Base-by-base conservation (phyloP, 1,140 invertebrate genomes). In the Brachionus sp. region DNA sequence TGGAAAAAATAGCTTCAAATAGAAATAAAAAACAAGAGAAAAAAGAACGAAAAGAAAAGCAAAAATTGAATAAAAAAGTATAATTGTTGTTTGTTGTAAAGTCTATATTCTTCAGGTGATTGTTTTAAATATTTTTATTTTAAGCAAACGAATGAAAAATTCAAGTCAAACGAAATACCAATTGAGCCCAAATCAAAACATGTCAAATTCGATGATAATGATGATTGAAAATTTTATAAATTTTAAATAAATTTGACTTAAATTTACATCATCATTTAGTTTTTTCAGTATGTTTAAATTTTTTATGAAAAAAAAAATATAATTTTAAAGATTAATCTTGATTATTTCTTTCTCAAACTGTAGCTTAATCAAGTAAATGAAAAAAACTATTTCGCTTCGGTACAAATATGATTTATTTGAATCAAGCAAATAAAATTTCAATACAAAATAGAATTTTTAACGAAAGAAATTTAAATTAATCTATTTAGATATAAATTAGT, bases 1-100 rank as follows among this genome's bases (percentile, higher is more conserved):
- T 80, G 29, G 77, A 80, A 62, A 80, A 66, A 62, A 80, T 80
- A 25, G n/a, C 3, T 23, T 62, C 50, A n/a, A 80, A 80, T 35
- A 12, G 77, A 13, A 42, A 57, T 25, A 80, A 80, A 37, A 80
- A 80, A 25, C 50, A 80, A 13, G 62, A 57, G 23, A 57, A 62
- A 80, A 62, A 66, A 62, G 77, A 80, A 62, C 19, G 50, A 23
- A 80, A 80, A 62, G 53, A 80, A 35, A 42, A 42, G 6, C 50
- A 64, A 37, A 57, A 80, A 42, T 23, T 16, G 5, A 13, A 23
- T 35, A 80, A 75, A 50, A 25, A 25, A 46, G 70, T 46, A 29
- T 29, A 29, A 29, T 29, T 29, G n/a, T n/a, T n/a, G n/a, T 37
- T 37, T n/a, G 10, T 64, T 64, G 0, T 4, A 12, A 64, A 64